Base-by-base conservation (phyloP, 2,888 invertebrate species). In the Beris chalybata region DNA sequence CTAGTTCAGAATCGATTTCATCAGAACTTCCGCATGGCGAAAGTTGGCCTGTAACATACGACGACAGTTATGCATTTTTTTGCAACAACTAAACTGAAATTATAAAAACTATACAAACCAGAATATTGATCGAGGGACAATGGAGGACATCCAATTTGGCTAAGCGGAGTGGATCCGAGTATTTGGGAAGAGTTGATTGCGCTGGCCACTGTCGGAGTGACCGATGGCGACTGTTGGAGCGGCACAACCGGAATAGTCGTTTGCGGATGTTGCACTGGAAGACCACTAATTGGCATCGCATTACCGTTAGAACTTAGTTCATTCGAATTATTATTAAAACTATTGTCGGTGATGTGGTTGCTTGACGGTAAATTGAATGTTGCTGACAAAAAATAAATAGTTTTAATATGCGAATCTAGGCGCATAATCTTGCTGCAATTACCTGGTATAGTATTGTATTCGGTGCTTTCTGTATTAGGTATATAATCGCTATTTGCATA, bases 101-200 rank as follows among this genome's bases (percentile, higher is more conserved):
- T 38, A 38, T 38, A 38, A 48, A 53, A 15, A 32, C 5, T 7
- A n/a, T 12, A 55, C 65, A 73, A 71, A 83, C 84, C 83, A 69
- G 84, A 83, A 70, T 82, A 84, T 3, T 83, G 79, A 70, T 84
- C 84, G 79, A 7, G 82, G 75, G 69, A 70, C 66, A 72, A 66
- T 68, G 72, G 83, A 55, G 85, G 84, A 72, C 89, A 84, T 66
- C 93, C 93, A 73, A 94, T 93, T 80, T 93, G 92, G 54, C 92
- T 90, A 64, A 94, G 86, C 0, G 94, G 93, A 63, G 93, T 93
- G 72, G 91, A 91, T 47, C 93, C 93, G 77, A 92, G 90, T 63
- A 93, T 88, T 71, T 90, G 84, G 43, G 72, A 66, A 58, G 59
- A 15, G 45, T 58, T 52, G 13, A 45, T 38, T 12, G 71, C 59